Evolutionary conservation across 2,888 invertebrate species (phyloP), one percentile per base, ranked within the genome.

Genomic region (Tinea trinotella): DNA sequence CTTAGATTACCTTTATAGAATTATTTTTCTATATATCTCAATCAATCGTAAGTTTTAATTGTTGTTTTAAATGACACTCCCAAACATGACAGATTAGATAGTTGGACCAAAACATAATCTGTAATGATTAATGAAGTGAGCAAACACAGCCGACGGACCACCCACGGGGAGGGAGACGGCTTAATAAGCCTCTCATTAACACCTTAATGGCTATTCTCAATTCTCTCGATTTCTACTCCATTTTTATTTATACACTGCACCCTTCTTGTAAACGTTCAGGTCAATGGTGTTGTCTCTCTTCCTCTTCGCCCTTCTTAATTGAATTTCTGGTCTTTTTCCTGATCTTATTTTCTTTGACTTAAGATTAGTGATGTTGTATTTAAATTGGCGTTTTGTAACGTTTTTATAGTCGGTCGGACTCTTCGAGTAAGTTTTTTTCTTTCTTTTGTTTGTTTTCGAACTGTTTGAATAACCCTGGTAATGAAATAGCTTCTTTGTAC

Each of bases 131-230:
- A 82, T 77, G 80, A 74, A 76, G 73, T 74, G 76, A 79, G 73
- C 71, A 69, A 71, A 62, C 71, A 72, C 68, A 68, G 69, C 69
- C 70, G 67, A 65, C 70, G 71, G 84, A 84, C 84, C 84, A 83
- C 84, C 84, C 84, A 83, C 74, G 57, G 76, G 76, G 78, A 73
- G 77, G 52, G 74, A 79, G 81, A 84, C 81, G 80, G 80, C 84
- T 85, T 83, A 83, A 85, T 85, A 85, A 83, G 82, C 74, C 74
- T 75, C 83, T 83, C 81, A 83, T 85, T 84, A 85, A 83, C 84
- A 85, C 84, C 83, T 83, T 82, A 80, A 83, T 82, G 80, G 82
- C 74, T 78, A 80, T 83, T 82, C 81, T 80, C 81, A 82, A 82
- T 84, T 82, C 82, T 77, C 77, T 71, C 77, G 78, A 77, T 79